These are phyloP conservation scores for Sebastes ruberrimus DNA, from an alignment of 2,797 vertebrate species.

Conservation along the genomic window DNA sequence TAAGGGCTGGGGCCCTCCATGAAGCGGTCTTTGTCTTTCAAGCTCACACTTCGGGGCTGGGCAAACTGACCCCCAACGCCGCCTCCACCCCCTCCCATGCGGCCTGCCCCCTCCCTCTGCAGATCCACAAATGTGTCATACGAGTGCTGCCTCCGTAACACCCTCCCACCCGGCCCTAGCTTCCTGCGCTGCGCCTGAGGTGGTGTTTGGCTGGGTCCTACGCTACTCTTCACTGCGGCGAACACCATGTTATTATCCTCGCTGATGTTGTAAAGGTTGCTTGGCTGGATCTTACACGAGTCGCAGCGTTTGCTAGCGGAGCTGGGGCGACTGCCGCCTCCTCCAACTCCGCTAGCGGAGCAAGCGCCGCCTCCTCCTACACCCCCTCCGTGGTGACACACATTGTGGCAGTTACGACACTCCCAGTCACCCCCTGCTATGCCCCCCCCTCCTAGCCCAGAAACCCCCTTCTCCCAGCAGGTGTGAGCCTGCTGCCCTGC, in stretches of 20 bases:
- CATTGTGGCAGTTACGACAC: slow-evolving; percentile 91
- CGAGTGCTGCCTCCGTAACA: slow-evolving; percentile 96
- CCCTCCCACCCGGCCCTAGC: slow-evolving; percentile 88
- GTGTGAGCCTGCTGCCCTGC: slow-evolving; percentile 84
- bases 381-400: slow-evolving; percentile 75
- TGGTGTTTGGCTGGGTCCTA: slow-evolving; percentile 72
- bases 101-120: slow-evolving; percentile 92
- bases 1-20: slow-evolving; percentile 94
- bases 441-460: slow-evolving; percentile 87
- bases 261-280: slow-evolving; percentile 98
- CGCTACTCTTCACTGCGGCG: slow-evolving; percentile 72
- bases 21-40: slow-evolving; percentile 99
- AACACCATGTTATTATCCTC: slow-evolving; percentile 94
- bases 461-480: slow-evolving; percentile 84
- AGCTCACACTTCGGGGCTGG: slow-evolving; percentile 94
- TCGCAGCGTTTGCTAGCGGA: slow-evolving; percentile 92
- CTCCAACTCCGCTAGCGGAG: slow-evolving; percentile 72
- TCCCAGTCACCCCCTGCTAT: slow-evolving; percentile 93
- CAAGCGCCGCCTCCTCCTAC: slow-evolving; percentile 63
- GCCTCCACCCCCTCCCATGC: slow-evolving; percentile 71
- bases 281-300: slow-evolving; percentile 94
- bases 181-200: slow-evolving; percentile 84
- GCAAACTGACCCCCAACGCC: slow-evolving; percentile 75
- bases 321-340: slow-evolving; percentile 80
- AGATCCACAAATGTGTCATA: slow-evolving; percentile 99